phyloP scores from a whole-genome alignment of 2,888 invertebrate species.

The Spicauda simplicius region DNA sequence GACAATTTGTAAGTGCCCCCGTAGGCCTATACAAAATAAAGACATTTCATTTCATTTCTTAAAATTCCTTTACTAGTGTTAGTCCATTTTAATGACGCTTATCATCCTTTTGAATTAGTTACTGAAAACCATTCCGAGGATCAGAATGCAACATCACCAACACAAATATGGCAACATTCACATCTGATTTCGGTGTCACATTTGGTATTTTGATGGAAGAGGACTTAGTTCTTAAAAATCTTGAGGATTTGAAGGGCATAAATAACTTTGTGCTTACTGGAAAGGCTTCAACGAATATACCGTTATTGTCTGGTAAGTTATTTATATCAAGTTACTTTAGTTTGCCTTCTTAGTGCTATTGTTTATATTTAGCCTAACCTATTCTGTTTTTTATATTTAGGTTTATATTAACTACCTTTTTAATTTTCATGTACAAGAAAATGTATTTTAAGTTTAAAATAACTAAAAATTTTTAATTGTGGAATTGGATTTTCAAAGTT shows the following conservation, averaged over 20 bases:
- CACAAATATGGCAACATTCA: slow-evolving; percentile 51
- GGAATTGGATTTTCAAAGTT: too few species aligned
- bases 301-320: slow-evolving; percentile 59
- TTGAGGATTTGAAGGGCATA: slow-evolving; percentile 46
- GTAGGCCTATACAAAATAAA: too few species aligned
- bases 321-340: not conserved
- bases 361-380: too few species aligned
- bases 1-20: too few species aligned
- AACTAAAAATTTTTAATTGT: too few species aligned
- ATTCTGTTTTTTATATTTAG: too few species aligned
- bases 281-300: slow-evolving; percentile 48
- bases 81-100: not conserved
- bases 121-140: slow-evolving; percentile 59
- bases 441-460: too few species aligned
- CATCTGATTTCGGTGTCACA: slow-evolving; percentile 68
- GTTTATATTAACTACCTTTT: too few species aligned
- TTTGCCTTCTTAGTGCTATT: too few species aligned
- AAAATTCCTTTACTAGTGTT: too few species aligned
- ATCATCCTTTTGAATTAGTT: slow-evolving; percentile 47
- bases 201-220: slow-evolving; percentile 66
- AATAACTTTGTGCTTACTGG: slow-evolving; percentile 63
- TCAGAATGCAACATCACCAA: slow-evolving; percentile 54
- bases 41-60: too few species aligned
- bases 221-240: slow-evolving; percentile 58
- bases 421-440: too few species aligned